Conservation (phyloP, 2,888 invertebrate species). For the Achlya flavicornis region DNA sequence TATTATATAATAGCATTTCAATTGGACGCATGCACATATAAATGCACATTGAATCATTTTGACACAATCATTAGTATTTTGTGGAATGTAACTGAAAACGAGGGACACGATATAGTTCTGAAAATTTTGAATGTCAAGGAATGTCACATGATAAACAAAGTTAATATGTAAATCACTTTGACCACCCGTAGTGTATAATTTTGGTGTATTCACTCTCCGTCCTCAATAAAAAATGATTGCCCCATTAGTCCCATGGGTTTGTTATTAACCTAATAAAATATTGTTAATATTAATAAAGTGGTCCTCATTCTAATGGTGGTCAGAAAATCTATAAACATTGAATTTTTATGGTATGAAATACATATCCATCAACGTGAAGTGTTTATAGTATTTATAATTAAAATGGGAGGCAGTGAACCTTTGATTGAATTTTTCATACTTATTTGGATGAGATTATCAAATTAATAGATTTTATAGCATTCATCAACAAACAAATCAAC, state of each 20-base stretch:
- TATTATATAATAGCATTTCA: too few relatives aligned
- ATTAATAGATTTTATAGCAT: too few relatives aligned
- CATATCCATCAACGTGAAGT: neutral
- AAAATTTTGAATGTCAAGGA: too few relatives aligned
- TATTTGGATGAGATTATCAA: too few relatives aligned
- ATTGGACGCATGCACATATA: too few relatives aligned
- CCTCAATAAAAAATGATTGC: constrained; percentile 70
- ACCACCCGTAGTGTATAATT: constrained; percentile 66
- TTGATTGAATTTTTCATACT: neutral
- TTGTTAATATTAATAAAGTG: constrained; percentile 63
- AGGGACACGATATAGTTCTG: too few relatives aligned
- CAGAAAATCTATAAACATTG: constrained; percentile 47
- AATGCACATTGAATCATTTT: too few relatives aligned
- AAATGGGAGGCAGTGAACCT: neutral
- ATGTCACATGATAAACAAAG: neutral
- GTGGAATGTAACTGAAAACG: too few relatives aligned
- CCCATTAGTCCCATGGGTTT: constrained; percentile 50
- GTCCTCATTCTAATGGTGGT: constrained; percentile 42
- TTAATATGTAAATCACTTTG: constrained; percentile 19
- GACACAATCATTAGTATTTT: too few relatives aligned
- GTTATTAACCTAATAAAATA: constrained; percentile 67
- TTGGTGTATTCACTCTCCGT: constrained; percentile 51
- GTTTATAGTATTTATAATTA: neutral
- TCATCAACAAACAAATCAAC: neutral
- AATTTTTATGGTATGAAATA: constrained; percentile 41